These are phyloP conservation scores for Drosophila watanabei DNA, from an alignment of 1,140 invertebrate species.

Conservation along the genomic window DNA sequence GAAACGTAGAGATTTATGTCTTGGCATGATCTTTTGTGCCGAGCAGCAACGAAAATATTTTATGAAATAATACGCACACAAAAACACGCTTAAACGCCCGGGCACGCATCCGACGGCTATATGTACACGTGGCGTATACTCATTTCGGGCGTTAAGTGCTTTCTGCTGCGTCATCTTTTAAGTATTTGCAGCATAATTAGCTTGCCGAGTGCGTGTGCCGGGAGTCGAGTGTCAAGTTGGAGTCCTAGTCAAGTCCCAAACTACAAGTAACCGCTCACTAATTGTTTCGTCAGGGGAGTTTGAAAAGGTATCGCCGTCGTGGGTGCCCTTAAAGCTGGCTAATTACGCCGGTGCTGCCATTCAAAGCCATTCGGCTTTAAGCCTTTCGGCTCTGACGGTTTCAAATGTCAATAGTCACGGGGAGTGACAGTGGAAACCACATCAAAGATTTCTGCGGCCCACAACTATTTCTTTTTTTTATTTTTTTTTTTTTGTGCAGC, in stretches of 20 bases:
- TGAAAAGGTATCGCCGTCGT: slow-evolving; percentile 18
- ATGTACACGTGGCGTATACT: slow-evolving; percentile 20
- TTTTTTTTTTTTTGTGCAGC: neutral
- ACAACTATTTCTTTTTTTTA: slow-evolving; percentile 3
- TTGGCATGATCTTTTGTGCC: slow-evolving; percentile 81
- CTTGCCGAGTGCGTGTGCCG: slow-evolving; percentile 70
- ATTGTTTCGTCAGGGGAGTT: slow-evolving; percentile 31
- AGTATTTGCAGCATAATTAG: slow-evolving; percentile 83
- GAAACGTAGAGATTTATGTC: slow-evolving; percentile 82
- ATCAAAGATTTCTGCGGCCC: slow-evolving; percentile 38
- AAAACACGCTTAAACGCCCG: slow-evolving; percentile 29
- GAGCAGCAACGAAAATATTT: slow-evolving; percentile 79
- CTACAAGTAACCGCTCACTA: slow-evolving; percentile 22
- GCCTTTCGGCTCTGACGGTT: slow-evolving; percentile 22
- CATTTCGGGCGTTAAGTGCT: slow-evolving; percentile 77
- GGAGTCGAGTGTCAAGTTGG: slow-evolving; percentile 50
- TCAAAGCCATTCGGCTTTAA: slow-evolving; percentile 41
- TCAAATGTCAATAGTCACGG: slow-evolving; percentile 40
- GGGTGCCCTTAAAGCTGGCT: slow-evolving; percentile 52
- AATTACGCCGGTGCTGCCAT: slow-evolving; percentile 42
- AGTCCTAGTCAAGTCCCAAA: slow-evolving; percentile 29
- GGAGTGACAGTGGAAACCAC: slow-evolving; percentile 30
- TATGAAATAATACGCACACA: slow-evolving; percentile 77
- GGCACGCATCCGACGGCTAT: slow-evolving; percentile 24
- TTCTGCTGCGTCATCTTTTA: slow-evolving; percentile 76